phyloP scores from a whole-genome alignment of 2,113 vertebrate species.

The Erythrolamprus reginae region DNA sequence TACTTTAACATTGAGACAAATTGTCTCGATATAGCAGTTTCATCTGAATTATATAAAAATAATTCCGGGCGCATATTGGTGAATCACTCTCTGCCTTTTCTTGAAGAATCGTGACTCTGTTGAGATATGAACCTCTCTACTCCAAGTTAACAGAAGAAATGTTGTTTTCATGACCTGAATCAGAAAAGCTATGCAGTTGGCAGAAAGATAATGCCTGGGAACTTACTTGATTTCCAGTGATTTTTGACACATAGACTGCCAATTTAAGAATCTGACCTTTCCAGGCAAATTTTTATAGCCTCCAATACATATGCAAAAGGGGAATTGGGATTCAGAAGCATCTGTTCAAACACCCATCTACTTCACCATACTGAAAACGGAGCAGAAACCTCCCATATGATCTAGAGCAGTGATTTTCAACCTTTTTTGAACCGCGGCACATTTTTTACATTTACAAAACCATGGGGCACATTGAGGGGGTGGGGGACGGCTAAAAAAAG shows the following conservation, averaged over 20 bases:
- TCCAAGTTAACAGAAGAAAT: constrained; percentile 34
- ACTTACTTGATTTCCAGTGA: constrained; percentile 24
- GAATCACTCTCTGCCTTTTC: neutral
- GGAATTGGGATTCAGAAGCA: neutral
- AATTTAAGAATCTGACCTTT: constrained; percentile 26
- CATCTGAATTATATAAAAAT: neutral
- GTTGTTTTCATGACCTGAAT: constrained; percentile 40
- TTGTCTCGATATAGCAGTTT: neutral
- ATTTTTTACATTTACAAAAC: too few relatives aligned
- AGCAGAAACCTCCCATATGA: neutral
- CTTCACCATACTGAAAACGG: neutral
- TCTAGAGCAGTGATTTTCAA: too few relatives aligned
- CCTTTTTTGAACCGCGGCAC: too few relatives aligned
- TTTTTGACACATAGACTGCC: constrained; percentile 26
- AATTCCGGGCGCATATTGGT: neutral
- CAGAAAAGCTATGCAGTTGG: constrained; percentile 56
- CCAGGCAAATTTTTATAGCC: constrained; percentile 9
- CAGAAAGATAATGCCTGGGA: constrained; percentile 35
- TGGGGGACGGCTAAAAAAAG: too few relatives aligned
- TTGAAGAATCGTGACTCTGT: constrained; percentile 21
- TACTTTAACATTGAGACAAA: neutral
- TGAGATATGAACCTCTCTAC: constrained; percentile 16
- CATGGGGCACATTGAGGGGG: too few relatives aligned
- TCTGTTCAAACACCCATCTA: neutral
- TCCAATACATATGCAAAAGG: accelerated